A percentile compares a stretch with the other conserved stretches of the same genome.
These are phyloP conservation scores for Myxocyprinus asiaticus DNA, from an alignment of 2,113 vertebrate species.

Conservation along the genomic window DNA sequence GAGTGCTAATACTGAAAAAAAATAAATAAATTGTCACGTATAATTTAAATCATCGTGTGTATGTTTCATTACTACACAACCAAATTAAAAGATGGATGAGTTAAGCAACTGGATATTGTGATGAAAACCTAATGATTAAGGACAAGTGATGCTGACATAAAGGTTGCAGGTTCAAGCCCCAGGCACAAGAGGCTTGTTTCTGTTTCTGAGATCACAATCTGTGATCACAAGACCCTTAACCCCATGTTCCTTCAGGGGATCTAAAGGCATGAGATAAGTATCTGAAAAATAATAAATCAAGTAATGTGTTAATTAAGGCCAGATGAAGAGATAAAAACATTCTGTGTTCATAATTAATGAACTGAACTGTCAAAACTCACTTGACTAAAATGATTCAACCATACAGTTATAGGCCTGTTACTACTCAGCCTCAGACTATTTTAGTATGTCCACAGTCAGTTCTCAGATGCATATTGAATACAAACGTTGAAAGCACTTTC, in stretches of 20 bases:
- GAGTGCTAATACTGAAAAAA: too few relatives aligned
- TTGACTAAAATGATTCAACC: background rate
- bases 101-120: too few relatives aligned
- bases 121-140: too few relatives aligned
- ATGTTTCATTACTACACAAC: background rate
- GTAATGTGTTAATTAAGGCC: constrained; percentile 1
- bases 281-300: constrained; percentile 9
- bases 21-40: background rate
- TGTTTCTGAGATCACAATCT: too few relatives aligned
- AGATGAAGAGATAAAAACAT: constrained; percentile 8
- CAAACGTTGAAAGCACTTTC: too few relatives aligned
- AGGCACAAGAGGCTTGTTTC: too few relatives aligned
- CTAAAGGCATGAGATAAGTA: background rate
- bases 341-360: background rate
- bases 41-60: background rate
- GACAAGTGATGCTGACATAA: too few relatives aligned
- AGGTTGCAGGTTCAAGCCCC: background rate
- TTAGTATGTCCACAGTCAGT: too few relatives aligned
- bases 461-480: too few relatives aligned
- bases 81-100: too few relatives aligned
- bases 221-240: background rate
- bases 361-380: background rate
- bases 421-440: too few relatives aligned
- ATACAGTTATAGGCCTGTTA: background rate
- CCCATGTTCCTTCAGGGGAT: too few relatives aligned